These are phyloP conservation scores for Eupithecia abbreviata DNA, from an alignment of 2,888 invertebrate genomes.

Conservation along the genomic window DNA sequence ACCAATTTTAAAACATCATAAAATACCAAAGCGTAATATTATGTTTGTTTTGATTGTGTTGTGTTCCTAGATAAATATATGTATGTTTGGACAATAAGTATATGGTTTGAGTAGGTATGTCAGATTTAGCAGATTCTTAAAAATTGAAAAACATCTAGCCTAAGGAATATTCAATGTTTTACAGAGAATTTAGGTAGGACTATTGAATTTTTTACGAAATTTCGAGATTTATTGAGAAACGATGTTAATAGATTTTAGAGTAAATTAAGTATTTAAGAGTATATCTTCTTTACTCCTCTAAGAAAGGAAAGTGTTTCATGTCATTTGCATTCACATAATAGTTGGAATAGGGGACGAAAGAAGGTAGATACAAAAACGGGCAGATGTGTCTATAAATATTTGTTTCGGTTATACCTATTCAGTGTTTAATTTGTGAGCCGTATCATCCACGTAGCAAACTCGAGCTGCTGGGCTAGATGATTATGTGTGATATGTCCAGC, in stretches of 20 bases:
- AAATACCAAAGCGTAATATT: slow-evolving; percentile 5
- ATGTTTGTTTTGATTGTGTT: slow-evolving; percentile 10
- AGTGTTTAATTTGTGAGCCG: not conserved
- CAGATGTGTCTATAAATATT: not conserved
- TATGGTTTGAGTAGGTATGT: not conserved
- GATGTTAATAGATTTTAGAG: not conserved
- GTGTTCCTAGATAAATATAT: slow-evolving; percentile 6
- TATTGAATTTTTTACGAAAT: not conserved
- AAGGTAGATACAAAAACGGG: not conserved
- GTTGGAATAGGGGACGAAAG: not conserved
- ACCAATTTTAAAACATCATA: slow-evolving; percentile 14
- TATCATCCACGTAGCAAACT: not conserved
- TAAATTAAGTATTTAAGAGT: not conserved
- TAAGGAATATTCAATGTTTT: not conserved
- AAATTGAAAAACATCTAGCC: not conserved
- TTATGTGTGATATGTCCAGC: not conserved
- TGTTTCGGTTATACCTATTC: too few species aligned
- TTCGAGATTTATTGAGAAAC: not conserved
- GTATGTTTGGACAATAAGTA: not conserved
- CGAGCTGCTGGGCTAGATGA: not conserved
- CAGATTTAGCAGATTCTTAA: not conserved
- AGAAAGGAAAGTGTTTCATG: not conserved
- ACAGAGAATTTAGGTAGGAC: not conserved
- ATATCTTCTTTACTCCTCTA: not conserved
- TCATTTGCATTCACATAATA: too few species aligned